Evolutionary conservation across 2,113 vertebrate species (phyloP), one percentile per base, ranked within the genome.

Genomic region (Coracopsis vasa): DNA sequence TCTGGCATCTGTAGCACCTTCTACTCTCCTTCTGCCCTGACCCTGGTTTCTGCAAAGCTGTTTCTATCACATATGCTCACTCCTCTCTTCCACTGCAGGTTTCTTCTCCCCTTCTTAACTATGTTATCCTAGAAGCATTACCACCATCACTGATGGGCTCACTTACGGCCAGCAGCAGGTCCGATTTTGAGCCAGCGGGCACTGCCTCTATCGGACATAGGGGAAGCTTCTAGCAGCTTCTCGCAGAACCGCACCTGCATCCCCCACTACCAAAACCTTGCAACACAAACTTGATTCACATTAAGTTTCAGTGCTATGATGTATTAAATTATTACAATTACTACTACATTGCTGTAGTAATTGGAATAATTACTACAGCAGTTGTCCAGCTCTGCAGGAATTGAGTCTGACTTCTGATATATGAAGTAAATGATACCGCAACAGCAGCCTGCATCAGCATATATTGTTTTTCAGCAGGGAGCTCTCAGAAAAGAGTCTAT

Each of bases 171-270:
- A 53, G 51, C 8, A 12, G 48, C 9, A 16, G 29, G 2, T 48
- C 19, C 7, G 2, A 10, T 24, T 19, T 37, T 51, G 39, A 35
- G 29, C 42, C 0, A 0, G 10, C 37, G 60, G 39, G 4, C 11
- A 11, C 0, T 35, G 53, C 2, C 7, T 54, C 23, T 60, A 4
- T 15, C 1, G 0, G 25, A 41, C 5, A 2, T 0, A 2, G 27
- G 21, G 29, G 12, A 33, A 28, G 20, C 64, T 71, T 37, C 73
- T 24, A 33, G 37, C 37, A 75, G 16, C 41, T 62, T 13, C 61
- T 33, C 21, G 25, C 19, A 56, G 53, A n/a, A 61, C 29, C 45
- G 33, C 12, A 15, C 28, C 28, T 14, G 42, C 1, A 37, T 17
- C 12, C 33, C 27, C 35, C 21, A 4, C 20, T 17, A 11, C 29